Conservation (phyloP, 1,140 invertebrate species). For the Schlechtendalia chinensis region DNA sequence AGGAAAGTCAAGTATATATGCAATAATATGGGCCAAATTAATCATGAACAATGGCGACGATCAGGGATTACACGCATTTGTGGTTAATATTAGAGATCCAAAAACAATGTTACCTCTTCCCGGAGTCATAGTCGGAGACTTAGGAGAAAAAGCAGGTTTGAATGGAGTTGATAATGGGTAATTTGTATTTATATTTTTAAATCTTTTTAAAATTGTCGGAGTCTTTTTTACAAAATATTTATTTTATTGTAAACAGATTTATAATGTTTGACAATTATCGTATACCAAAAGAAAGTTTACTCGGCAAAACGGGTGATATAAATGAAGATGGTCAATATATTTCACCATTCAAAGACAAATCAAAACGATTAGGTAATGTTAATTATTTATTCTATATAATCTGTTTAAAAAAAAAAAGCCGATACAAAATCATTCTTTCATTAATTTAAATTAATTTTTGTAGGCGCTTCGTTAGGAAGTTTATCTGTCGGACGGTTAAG, state of each 20-base stretch:
- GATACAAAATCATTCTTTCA: no score
- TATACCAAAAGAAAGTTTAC: slow-evolving; percentile 75
- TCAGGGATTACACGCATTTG: slow-evolving; percentile 85
- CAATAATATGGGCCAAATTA: slow-evolving; percentile 85
- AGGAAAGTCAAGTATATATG: slow-evolving; percentile 81
- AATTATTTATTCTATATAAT: no score
- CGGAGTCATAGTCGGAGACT: slow-evolving; percentile 73
- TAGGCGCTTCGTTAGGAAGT: slow-evolving; percentile 75
- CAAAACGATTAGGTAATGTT: slow-evolving; percentile 62
- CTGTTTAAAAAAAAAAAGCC: no score
- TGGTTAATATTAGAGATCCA: slow-evolving; percentile 78
- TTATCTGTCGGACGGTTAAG: slow-evolving; percentile 76
- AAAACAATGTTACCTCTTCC: slow-evolving; percentile 71
- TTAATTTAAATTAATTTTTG: neutral
- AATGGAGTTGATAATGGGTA: slow-evolving; percentile 89
- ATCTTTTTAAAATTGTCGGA: neutral
- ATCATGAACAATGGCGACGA: slow-evolving; percentile 69
- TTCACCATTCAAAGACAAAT: slow-evolving; percentile 69
- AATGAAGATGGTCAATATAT: slow-evolving; percentile 77
- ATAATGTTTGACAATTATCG: slow-evolving; percentile 82
- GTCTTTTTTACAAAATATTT: neutral
- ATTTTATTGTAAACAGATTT: slow-evolving; percentile 63
- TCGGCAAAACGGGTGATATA: slow-evolving; percentile 87
- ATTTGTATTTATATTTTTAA: neutral
- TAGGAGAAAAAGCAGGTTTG: slow-evolving; percentile 83